Base-by-base conservation (phyloP, 2,888 invertebrate species). In the Sepiola atlantica region DNA sequence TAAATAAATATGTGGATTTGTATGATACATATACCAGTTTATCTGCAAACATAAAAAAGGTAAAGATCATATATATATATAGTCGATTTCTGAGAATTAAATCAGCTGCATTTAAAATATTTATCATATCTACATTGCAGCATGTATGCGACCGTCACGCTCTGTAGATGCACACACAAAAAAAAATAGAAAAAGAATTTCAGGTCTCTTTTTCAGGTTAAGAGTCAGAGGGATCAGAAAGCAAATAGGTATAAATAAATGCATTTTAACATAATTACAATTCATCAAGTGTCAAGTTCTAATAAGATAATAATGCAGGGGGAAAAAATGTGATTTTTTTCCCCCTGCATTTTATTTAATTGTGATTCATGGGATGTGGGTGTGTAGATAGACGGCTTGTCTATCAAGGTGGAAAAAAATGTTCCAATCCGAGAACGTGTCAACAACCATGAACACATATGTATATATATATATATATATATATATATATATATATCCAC, bases 71-170 rank as follows among this genome's bases (percentile, higher is more conserved):
- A 77, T n/a, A 77, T 77, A 32, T 77, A 77, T 77, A n/a, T 77
- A 12, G n/a, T 32, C n/a, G 77, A 77, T 14, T 77, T 77, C 77
- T n/a, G 77, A 77, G 77, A n/a, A 77, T 77, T n/a, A 77, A 77
- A 77, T 77, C 77, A 77, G 77, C 77, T 77, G 77, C 77, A 77
- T n/a, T 77, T 77, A 77, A n/a, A 77, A 77, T 77, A 77, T 77
- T n/a, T 16, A n/a, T 77, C 24, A 24, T 77, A 77, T 77, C 77
- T n/a, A 32, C 77, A 77, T 16, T 77, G 77, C 77, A 32, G 32
- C n/a, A 32, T 77, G 77, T 32, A 77, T n/a, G 77, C n/a, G 77
- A 77, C n/a, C 16, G 77, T 77, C 77, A 32, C 77, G 32, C n/a
- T 77, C n/a, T n/a, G n/a, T n/a, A n/a, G n/a, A 45, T 45, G 45